These are phyloP conservation scores for Eidolon dupreanum DNA, from an alignment of 2,797 vertebrate genomes.

Conservation along the genomic window DNA sequence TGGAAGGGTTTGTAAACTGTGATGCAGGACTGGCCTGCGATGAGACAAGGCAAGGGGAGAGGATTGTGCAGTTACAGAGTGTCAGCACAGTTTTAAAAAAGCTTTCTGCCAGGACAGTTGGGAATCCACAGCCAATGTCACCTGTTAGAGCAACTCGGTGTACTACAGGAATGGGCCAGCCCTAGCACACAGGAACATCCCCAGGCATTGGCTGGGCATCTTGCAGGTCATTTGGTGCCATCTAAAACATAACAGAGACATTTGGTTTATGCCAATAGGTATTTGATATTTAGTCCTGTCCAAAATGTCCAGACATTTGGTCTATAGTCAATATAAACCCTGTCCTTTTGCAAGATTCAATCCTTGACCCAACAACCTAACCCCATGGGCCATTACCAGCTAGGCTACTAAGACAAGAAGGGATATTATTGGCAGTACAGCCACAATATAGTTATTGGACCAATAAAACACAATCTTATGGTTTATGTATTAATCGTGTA, in stretches of 20 bases:
- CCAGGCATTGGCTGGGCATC: too few relatives aligned
- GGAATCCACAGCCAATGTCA: accelerated
- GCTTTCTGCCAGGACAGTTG: neutral
- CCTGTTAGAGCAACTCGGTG: neutral
- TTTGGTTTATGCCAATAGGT: too few relatives aligned
- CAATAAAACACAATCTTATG: neutral
- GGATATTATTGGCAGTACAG: neutral
- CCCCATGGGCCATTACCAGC: neutral
- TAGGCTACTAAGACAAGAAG: neutral
- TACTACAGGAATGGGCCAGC: neutral
- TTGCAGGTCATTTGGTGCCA: neutral
- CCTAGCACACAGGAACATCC: accelerated
- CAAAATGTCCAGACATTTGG: too few relatives aligned
- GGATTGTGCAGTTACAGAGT: too few relatives aligned
- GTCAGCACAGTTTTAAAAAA: neutral
- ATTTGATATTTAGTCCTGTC: too few relatives aligned
- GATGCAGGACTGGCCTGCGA: neutral
- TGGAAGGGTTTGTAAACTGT: neutral
- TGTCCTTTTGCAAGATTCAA: neutral
- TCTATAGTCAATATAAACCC: neutral
- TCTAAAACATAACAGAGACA: neutral
- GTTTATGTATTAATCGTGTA: neutral
- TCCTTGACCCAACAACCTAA: neutral
- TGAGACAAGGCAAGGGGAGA: neutral
- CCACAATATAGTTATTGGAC: neutral